These are phyloP conservation scores for Calliopsis andreniformis DNA, from an alignment of 1,140 invertebrate genomes.

Conservation along the genomic window DNA sequence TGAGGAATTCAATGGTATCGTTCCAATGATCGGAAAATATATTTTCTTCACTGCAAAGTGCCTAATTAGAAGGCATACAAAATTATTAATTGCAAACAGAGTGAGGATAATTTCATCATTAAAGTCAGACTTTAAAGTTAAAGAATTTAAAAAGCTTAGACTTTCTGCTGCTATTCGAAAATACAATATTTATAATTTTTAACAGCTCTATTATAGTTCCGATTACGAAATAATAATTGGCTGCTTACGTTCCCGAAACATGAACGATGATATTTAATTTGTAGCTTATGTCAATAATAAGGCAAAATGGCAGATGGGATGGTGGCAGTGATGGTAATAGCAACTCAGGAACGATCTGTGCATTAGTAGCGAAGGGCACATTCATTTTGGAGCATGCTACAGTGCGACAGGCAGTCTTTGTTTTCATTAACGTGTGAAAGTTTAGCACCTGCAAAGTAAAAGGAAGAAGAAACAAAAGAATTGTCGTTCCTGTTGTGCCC, in stretches of 20 bases:
- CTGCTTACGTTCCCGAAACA: constrained; percentile 37
- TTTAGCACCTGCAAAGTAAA: constrained; percentile 23
- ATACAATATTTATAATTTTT: too few species aligned
- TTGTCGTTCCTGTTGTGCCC: background rate
- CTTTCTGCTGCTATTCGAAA: too few species aligned
- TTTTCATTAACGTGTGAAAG: constrained; percentile 30
- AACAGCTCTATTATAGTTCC: too few species aligned
- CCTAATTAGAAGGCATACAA: constrained; percentile 33
- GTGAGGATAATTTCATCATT: too few species aligned
- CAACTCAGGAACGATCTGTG: background rate
- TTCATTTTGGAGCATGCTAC: background rate
- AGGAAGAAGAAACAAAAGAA: background rate
- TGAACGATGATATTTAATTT: constrained; percentile 23
- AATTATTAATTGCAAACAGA: too few species aligned
- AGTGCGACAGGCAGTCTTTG: background rate
- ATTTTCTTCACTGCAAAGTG: constrained; percentile 40
- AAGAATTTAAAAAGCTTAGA: too few species aligned
- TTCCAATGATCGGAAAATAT: constrained; percentile 67
- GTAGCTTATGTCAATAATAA: constrained; percentile 52
- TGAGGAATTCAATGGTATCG: constrained; percentile 45
- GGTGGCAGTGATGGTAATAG: constrained; percentile 48
- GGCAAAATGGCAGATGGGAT: constrained; percentile 43
- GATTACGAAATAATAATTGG: background rate
- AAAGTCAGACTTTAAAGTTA: too few species aligned
- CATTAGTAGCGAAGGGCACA: background rate